Conservation (phyloP, 1,140 invertebrate genomes). For the Leguminivora glycinivorella region DNA sequence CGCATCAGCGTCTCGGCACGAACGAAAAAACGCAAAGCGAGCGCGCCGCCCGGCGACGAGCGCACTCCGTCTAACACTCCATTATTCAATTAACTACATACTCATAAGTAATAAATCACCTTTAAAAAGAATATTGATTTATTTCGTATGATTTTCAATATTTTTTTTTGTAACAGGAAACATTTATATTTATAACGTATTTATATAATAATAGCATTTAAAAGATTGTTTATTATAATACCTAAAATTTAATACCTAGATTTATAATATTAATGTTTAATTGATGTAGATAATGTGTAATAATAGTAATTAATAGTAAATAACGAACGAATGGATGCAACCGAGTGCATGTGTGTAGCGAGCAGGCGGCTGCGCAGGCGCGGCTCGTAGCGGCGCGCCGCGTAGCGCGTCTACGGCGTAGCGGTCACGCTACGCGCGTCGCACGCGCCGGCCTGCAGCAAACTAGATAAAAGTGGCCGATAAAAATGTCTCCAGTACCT, state of each 20-base stretch:
- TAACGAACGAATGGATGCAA: conserved; percentile 66
- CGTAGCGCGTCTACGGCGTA: conserved; percentile 31
- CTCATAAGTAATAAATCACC: conserved; percentile 78
- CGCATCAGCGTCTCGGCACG: conserved; percentile 64
- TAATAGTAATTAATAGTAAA: conserved; percentile 73
- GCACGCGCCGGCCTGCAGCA: conserved; percentile 47
- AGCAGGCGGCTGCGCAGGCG: conserved; percentile 46
- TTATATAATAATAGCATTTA: conserved; percentile 80
- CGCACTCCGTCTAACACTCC: conserved; percentile 72
- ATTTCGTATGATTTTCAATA: conserved; percentile 80
- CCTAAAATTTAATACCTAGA: conserved; percentile 79
- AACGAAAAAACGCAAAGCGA: conserved; percentile 74
- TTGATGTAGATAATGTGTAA: conserved; percentile 78
- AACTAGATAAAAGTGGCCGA: conserved; percentile 65
- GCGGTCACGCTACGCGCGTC: conserved; percentile 33
- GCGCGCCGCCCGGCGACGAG: conserved; percentile 60
- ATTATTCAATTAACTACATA: conserved; percentile 78
- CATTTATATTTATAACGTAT: conserved; percentile 81
- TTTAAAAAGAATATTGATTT: conserved; percentile 79
- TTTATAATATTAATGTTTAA: conserved; percentile 79
- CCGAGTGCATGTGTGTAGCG: conserved; percentile 65
- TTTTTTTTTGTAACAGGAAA: conserved; percentile 80
- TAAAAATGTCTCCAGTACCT: conserved; percentile 65
- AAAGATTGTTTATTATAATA: conserved; percentile 80
- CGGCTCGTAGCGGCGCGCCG: conserved; percentile 32